These are phyloP conservation scores for Eledona agricola DNA, from an alignment of 2,888 invertebrate species.

Conservation along the genomic window DNA sequence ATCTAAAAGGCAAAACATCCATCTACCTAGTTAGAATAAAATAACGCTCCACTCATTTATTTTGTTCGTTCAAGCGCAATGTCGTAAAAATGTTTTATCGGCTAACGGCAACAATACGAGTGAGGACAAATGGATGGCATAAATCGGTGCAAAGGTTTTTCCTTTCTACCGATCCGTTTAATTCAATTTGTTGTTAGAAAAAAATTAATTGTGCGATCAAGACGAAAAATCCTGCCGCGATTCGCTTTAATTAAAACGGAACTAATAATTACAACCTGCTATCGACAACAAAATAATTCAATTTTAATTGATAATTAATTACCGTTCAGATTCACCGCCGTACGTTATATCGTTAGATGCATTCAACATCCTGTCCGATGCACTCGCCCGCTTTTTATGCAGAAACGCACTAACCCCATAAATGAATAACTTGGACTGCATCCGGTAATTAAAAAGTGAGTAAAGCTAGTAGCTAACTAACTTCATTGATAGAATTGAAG, in stretches of 20 bases:
- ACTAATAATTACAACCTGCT: slow-evolving; percentile 32
- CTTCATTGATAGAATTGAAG: slow-evolving; percentile 14
- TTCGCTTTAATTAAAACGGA: slow-evolving; percentile 15
- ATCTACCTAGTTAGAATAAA: slow-evolving; percentile 51
- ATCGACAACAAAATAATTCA: slow-evolving; percentile 35
- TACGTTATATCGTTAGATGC: slow-evolving; percentile 25
- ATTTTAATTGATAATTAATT: slow-evolving; percentile 38
- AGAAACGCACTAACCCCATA: slow-evolving; percentile 9
- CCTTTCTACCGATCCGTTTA: slow-evolving; percentile 20
- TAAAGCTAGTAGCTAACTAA: slow-evolving; percentile 20
- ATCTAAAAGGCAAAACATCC: slow-evolving; percentile 40
- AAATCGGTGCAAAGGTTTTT: slow-evolving; percentile 40
- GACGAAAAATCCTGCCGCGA: too few species aligned
- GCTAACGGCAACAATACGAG: slow-evolving; percentile 49
- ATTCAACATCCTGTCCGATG: slow-evolving; percentile 16
- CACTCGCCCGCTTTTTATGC: slow-evolving; percentile 6
- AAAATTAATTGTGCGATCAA: slow-evolving; percentile 25
- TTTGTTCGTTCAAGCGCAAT: slow-evolving; percentile 53
- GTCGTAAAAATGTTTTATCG: slow-evolving; percentile 56
- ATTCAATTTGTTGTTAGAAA: slow-evolving; percentile 14
- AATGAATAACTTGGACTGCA: slow-evolving; percentile 10
- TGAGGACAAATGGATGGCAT: slow-evolving; percentile 50
- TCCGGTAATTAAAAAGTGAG: slow-evolving; percentile 23
- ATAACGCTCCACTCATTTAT: slow-evolving; percentile 53
- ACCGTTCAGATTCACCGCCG: slow-evolving; percentile 15